Evolutionary conservation across 2,113 vertebrate genomes (phyloP).

Genomic region (Orycteropus afer): DNA sequence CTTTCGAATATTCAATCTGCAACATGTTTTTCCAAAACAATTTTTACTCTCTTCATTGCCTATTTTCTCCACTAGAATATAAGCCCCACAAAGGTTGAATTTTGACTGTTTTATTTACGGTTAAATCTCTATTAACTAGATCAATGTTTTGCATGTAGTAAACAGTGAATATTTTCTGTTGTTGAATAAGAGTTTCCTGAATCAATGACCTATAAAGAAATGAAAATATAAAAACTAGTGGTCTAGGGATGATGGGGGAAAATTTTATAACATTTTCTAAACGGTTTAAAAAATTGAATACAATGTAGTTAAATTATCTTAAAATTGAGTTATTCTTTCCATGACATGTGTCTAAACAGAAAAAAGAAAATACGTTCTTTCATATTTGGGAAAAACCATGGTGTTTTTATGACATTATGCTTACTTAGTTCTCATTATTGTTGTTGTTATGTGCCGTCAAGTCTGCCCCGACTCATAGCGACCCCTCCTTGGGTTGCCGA

Average conservation of each 20-base stretch:
- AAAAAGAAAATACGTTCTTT: neutral
- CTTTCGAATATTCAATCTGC: neutral
- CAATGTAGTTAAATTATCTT: neutral
- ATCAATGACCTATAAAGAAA: neutral
- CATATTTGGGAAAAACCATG: neutral
- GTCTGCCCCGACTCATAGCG: too few relatives aligned
- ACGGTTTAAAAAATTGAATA: neutral
- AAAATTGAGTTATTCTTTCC: neutral
- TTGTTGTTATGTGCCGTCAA: too few relatives aligned
- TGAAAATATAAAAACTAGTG: neutral
- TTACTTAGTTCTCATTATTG: neutral
- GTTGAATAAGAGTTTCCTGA: conserved; percentile 5
- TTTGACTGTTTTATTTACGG: neutral
- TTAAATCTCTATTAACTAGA: neutral
- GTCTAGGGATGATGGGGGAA: neutral
- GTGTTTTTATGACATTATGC: neutral
- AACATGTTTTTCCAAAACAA: neutral
- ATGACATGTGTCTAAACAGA: neutral
- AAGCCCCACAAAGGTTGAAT: neutral
- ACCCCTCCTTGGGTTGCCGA: too few relatives aligned
- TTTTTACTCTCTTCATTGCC: neutral
- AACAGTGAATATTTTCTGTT: neutral
- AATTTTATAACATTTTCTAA: neutral
- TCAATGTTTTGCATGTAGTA: neutral
- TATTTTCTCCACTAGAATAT: neutral